Percentiles rank a stretch among this genome's conserved stretches.
Evolutionary conservation across 2,113 vertebrate species (phyloP).

Genomic region (Vidua macroura): DNA sequence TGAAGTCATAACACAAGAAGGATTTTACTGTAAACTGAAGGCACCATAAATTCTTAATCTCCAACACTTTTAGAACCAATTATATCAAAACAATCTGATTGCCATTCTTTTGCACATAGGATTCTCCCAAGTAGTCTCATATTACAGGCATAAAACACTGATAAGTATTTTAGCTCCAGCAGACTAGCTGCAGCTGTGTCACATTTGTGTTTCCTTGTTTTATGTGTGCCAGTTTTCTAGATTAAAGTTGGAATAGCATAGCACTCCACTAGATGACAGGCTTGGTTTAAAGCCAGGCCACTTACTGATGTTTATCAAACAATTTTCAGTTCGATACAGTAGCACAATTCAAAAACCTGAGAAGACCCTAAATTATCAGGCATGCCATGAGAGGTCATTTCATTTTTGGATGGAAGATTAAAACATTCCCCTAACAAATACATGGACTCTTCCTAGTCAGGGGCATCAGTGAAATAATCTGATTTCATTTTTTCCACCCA

Average conservation of each 20-base stretch:
- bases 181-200: conserved; percentile 69
- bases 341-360: conserved; percentile 63
- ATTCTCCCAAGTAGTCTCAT: conserved; percentile 57
- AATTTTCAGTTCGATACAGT: conserved; percentile 50
- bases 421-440: neutral
- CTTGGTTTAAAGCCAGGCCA: conserved; percentile 72
- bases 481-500: neutral
- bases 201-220: conserved; percentile 72
- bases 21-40: conserved; percentile 64
- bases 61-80: conserved; percentile 68
- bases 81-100: conserved; percentile 68
- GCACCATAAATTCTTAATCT: conserved; percentile 62
- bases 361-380: conserved; percentile 46
- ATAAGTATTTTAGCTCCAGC: conserved; percentile 67
- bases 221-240: conserved; percentile 66
- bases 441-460: neutral
- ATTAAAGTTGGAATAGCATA: conserved; percentile 71
- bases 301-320: conserved; percentile 67
- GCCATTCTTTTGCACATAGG: conserved; percentile 50
- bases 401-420: conserved; percentile 1
- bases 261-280: conserved; percentile 72
- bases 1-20: conserved; percentile 54
- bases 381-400: neutral
- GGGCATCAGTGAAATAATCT: neutral
- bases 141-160: conserved; percentile 71